Conservation (phyloP, 2,888 invertebrate genomes). For the Notodonta ziczac region DNA sequence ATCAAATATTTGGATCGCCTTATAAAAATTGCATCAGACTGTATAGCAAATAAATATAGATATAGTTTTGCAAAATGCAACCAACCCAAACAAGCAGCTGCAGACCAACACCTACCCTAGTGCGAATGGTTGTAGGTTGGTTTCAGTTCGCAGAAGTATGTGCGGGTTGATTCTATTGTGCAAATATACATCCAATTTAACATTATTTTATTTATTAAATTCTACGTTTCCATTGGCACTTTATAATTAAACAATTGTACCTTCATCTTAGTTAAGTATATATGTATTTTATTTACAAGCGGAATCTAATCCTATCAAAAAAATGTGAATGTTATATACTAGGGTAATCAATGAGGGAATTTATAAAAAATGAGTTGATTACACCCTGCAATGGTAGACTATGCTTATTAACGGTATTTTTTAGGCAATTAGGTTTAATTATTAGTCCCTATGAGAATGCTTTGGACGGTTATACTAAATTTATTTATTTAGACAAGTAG, state of each 20-base stretch:
- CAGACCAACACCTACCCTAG: too few species aligned
- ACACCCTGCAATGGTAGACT: neutral
- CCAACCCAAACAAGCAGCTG: neutral
- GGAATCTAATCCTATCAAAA: constrained; percentile 10
- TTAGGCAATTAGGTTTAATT: neutral
- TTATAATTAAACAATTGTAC: constrained; percentile 37
- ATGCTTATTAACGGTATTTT: neutral
- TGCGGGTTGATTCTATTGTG: too few species aligned
- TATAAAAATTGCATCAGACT: neutral
- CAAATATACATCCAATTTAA: too few species aligned
- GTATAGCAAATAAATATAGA: too few species aligned
- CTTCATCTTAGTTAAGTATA: constrained; percentile 21
- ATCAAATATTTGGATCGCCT: neutral
- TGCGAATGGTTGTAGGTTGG: too few species aligned
- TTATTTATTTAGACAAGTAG: constrained; percentile 9
- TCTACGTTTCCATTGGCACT: constrained; percentile 45
- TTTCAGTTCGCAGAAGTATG: too few species aligned
- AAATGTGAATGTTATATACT: neutral
- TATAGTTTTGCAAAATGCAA: neutral
- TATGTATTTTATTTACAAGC: constrained; percentile 35
- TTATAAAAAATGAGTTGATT: too few species aligned
- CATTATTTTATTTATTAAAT: neutral
- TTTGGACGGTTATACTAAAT: constrained; percentile 35
- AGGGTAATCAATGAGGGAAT: too few species aligned
- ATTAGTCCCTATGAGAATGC: constrained; percentile 20